These are phyloP conservation scores for Cepphus grylle DNA, from an alignment of 2,113 vertebrate genomes.

Conservation along the genomic window DNA sequence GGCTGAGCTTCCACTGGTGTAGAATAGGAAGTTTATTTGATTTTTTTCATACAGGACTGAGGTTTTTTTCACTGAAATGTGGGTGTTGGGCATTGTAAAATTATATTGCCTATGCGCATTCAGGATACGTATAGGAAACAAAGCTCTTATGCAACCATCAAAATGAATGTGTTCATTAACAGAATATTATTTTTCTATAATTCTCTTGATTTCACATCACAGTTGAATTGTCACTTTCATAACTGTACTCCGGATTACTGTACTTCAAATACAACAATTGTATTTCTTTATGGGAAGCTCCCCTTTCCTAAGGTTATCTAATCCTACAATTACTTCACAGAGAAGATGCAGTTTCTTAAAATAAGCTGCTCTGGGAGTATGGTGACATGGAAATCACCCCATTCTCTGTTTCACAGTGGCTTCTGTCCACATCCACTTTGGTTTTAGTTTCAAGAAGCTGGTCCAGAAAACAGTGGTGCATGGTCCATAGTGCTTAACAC, in stretches of 20 bases:
- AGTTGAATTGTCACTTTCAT: background rate
- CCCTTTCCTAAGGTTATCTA: background rate
- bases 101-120: background rate
- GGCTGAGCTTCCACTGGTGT: background rate
- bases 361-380: background rate
- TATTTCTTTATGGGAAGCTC: background rate
- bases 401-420: background rate
- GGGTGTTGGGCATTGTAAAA: background rate
- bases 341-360: background rate
- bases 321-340: background rate
- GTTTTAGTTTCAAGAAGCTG: background rate
- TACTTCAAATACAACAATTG: background rate
- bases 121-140: background rate
- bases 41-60: background rate
- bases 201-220: background rate
- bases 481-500: background rate
- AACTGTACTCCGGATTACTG: background rate
- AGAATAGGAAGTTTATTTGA: background rate
- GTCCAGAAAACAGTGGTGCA: background rate
- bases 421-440: background rate
- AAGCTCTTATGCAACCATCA: background rate
- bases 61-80: background rate
- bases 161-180: background rate
- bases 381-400: background rate
- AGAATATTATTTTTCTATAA: background rate